Evolutionary conservation across 2,797 vertebrate species (phyloP), one percentile per base, ranked within the genome.

Genomic region (Darevskia nairensis): DNA sequence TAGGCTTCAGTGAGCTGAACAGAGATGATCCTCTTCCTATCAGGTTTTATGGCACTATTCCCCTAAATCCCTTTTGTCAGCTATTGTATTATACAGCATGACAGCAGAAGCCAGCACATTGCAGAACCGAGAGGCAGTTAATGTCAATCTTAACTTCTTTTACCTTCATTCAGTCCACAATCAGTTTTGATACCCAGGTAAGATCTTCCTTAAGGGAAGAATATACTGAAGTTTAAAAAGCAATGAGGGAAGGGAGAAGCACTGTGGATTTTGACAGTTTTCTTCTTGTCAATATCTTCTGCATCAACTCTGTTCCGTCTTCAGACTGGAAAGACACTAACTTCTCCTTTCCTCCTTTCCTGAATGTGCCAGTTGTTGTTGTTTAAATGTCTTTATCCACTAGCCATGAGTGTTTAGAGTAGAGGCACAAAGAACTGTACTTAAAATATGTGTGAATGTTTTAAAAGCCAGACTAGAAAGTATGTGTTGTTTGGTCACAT

Each of bases 91-190:
- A 64, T 46, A 82, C 59, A 75, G 77, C 25, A 59, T 11, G 10
- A 59, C 76, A 55, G 79, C 59, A 74, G 69, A 69, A 64, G 50
- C 27, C 32, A 64, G 55, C 80, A 75, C 8, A 32, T 55, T 82
- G 71, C 3, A n/a, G 59, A 82, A 44, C 59, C 23, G 59, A 82
- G 55, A 82, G 75, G 41, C 10, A 50, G 75, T 78, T 86, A 78
- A 78, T 78, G 84, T 32, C 86, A 81, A 41, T 81, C 50, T 74
- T 72, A 74, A 81, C 78, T 69, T 69, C 55, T 71, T 71, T 86
- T 69, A 39, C 85, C 15, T 71, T 59, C 50, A 80, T 50, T 81
- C 10, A 61, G 29, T 64, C 69, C 35, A 81, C 81, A 81, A 74
- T 81, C 79, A 74, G 35, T 41, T 64, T 74, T 81, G 79, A 75